A percentile compares a stretch with the other conserved stretches of the same genome.
Conservation (phyloP, 2,797 vertebrate species). For the Yasuhikotakia modesta region DNA sequence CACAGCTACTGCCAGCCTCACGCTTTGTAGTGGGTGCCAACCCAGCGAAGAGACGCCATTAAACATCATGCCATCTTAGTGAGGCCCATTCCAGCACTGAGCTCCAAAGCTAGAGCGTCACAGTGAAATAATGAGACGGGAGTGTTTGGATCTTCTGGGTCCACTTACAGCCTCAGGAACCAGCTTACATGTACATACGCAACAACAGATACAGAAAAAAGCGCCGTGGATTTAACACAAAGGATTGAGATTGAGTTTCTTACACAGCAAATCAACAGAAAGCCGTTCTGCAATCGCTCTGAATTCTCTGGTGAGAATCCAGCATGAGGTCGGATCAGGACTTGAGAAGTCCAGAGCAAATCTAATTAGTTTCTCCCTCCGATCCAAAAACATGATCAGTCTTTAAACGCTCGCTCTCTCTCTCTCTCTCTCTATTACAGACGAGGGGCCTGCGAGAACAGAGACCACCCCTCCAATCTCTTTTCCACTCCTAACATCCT, state of each 20-base stretch:
- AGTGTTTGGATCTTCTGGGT: constrained; percentile 18
- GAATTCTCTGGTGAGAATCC: constrained; percentile 55
- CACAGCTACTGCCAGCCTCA: constrained; percentile 48
- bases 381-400: constrained; percentile 58
- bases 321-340: constrained; percentile 53
- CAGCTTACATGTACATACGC: constrained; percentile 36
- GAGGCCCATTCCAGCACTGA: constrained; percentile 58
- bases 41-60: constrained; percentile 47
- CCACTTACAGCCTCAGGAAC: constrained; percentile 3
- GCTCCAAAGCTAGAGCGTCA: constrained; percentile 37
- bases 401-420: constrained; percentile 49
- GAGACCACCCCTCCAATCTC: constrained; percentile 57
- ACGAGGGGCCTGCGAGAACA: constrained; percentile 72
- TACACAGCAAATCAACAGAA: constrained; percentile 42
- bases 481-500: constrained; percentile 54
- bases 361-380: constrained; percentile 57
- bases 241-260: constrained; percentile 36
- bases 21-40: constrained; percentile 65
- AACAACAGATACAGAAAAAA: constrained; percentile 40
- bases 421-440: constrained; percentile 69
- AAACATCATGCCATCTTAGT: constrained; percentile 47
- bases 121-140: constrained; percentile 8
- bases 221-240: background rate
- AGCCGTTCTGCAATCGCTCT: constrained; percentile 27
- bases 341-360: constrained; percentile 54